Base-by-base conservation (phyloP, 2,113 vertebrate genomes). In the Lates calcarifer region DNA sequence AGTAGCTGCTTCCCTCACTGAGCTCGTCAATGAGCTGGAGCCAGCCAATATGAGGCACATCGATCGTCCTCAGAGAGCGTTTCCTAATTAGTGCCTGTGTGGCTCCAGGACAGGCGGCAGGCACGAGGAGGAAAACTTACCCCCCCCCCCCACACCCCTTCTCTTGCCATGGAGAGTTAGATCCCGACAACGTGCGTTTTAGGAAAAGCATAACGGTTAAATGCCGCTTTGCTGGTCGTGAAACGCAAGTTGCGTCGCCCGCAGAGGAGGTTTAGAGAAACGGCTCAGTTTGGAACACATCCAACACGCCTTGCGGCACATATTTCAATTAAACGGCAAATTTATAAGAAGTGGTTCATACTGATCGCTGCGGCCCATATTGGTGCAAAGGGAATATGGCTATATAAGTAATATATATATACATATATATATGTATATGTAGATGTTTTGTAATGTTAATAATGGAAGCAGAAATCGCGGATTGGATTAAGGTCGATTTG, bases 11-110 rank as follows among this genome's bases (percentile, higher is more conserved):
- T 80, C 90, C 89, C 83, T 81, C 86, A 81, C 89, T 91, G 68
- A 89, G 85, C 88, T 84, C 87, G 88, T 92, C 87, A 88, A 89
- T 89, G 90, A 92, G 89, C 90, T 91, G 90, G 83, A 90, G 89
- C 89, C 87, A 85, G 85, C 86, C 90, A 81, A 86, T 88, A 88
- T 88, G 89, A 90, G 81, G 87, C 82, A 39, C 90, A 93, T 93
- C 91, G 89, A 93, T 92, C 89, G 81, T 85, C 87, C 86, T 86
- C 74, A 87, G 89, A 87, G 91, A 87, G 91, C 88, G 88, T 87
- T 83, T 86, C 77, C 88, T 91, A 92, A 92, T 94, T 91, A 93
- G 86, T 89, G 90, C 68, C 82, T 56, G 86, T 69, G 85, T 86
- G 87, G 87, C 90, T 90, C 55, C 77, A 51, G 87, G 83, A 89